A percentile compares a stretch with the other conserved stretches of the same genome.
phyloP scores from a whole-genome alignment of 2,113 vertebrate genomes.

The Ctenodactylus gundi region DNA sequence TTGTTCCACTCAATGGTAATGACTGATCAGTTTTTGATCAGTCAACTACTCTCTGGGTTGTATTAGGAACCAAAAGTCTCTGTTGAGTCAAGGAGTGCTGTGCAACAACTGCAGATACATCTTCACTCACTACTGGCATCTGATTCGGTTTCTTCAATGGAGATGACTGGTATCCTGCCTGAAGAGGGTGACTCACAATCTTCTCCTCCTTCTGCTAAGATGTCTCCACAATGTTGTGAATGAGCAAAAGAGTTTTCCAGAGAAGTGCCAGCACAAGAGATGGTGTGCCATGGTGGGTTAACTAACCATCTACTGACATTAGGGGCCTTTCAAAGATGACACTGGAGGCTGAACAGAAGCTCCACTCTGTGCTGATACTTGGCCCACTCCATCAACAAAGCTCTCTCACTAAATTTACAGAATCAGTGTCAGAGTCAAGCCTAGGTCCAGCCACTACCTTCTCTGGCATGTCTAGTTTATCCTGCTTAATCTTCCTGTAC shows the following conservation, averaged over 20 bases:
- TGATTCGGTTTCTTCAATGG: constrained; percentile 89
- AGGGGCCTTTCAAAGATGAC: constrained; percentile 85
- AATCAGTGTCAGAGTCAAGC: constrained; percentile 90
- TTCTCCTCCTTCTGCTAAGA: constrained; percentile 87
- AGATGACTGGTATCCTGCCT: constrained; percentile 88
- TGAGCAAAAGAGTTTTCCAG: constrained; percentile 92
- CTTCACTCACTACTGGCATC: constrained; percentile 90
- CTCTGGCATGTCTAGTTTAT: constrained; percentile 96
- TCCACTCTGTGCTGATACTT: constrained; percentile 78
- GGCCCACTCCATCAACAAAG: constrained; percentile 93
- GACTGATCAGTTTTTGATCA: constrained; percentile 80
- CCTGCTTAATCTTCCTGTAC: constrained; percentile 95
- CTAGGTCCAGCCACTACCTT: constrained; percentile 97
- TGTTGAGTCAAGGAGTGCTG: constrained; percentile 82
- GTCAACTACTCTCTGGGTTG: constrained; percentile 84
- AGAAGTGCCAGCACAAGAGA: constrained; percentile 82
- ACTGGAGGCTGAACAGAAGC: constrained; percentile 81
- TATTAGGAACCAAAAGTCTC: constrained; percentile 84
- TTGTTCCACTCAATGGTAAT: constrained; percentile 83
- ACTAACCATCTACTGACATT: constrained; percentile 88
- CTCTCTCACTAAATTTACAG: constrained; percentile 86
- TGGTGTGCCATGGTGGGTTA: constrained; percentile 80
- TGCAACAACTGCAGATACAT: constrained; percentile 75
- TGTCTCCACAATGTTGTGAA: constrained; percentile 90
- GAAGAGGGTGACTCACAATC: constrained; percentile 87